Evolutionary conservation across 2,888 invertebrate genomes (phyloP), one percentile per base, ranked within the genome.

Genomic region (Eulithis prunata): DNA sequence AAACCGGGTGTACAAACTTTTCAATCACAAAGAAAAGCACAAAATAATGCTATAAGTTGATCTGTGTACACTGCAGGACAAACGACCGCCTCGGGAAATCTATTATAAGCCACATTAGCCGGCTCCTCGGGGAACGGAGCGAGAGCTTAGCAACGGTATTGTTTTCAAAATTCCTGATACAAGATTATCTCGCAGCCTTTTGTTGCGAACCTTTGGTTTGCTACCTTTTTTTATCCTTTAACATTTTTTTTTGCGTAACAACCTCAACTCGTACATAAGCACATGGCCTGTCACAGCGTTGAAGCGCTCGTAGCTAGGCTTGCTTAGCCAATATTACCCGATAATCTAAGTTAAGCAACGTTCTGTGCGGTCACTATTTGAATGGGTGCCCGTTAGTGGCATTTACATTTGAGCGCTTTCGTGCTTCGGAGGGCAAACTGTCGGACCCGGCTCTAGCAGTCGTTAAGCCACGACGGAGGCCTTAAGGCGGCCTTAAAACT

Each of bases 11-110:
- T 10, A 32, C 13, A 52, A 52, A 63, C 58, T 62, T 61, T 36
- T 47, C 47, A 57, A 59, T 59, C 63, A 68, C 58, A 55, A 64
- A 52, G 32, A 45, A 57, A 52, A 53, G 21, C 38, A 53, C 13
- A 59, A 45, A 58, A 45, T 68, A 62, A 64, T 58, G 54, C 36
- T 55, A 41, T 51, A 61, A 65, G 57, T 65, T 61, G 60, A 54
- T 57, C 53, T 62, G 58, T 64, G 66, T 64, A 28, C 57, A 45
- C 58, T 54, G 69, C 73, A 73, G 75, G 75, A 81, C 73, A 75
- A 79, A 84, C 80, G 72, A 78, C 72, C 78, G 74, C 72, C 80
- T 64, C 72, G 84, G 84, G 85, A 85, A 85, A 85, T 85, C 80
- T 84, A 79, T 84, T 81, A 84, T 81, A 78, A 79, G 78, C 78